Evolutionary conservation across 92 coral and sea anemone species (phyloP).

Genomic region (Zoanthus solanderi): DNA sequence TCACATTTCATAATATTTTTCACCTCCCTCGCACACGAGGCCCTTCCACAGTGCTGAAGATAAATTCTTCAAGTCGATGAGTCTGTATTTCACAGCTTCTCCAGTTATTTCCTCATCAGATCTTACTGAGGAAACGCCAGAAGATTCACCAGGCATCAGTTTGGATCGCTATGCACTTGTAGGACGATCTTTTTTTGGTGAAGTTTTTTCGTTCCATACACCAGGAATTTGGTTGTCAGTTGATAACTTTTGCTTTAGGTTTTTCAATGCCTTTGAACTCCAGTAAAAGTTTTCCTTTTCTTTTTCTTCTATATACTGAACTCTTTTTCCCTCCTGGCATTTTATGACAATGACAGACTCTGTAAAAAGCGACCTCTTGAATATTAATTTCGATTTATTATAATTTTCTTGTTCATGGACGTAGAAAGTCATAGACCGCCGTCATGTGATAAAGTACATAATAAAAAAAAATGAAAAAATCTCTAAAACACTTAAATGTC

Average conservation of each 20-base stretch:
- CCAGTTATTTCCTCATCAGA: constrained; percentile 41
- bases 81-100: constrained; percentile 48
- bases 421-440: too few species aligned
- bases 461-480: too few species aligned
- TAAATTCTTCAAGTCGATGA: constrained; percentile 28
- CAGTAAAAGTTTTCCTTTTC: constrained; percentile 57
- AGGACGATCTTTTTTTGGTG: constrained; percentile 17
- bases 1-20: too few species aligned
- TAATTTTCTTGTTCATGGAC: too few species aligned
- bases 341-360: too few species aligned
- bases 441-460: too few species aligned
- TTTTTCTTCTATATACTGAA: constrained; percentile 30
- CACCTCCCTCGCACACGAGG: constrained; percentile 28
- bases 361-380: too few species aligned
- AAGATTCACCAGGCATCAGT: constrained; percentile 41
- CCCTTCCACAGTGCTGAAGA: constrained; percentile 42
- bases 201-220: constrained; percentile 13
- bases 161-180: constrained; percentile 37
- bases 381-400: too few species aligned
- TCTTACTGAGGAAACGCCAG: constrained; percentile 14
- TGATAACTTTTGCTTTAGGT: constrained; percentile 50
- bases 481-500: too few species aligned
- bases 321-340: too few species aligned
- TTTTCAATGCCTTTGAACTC: constrained; percentile 46
- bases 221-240: constrained; percentile 2